A percentile compares a stretch with the other conserved stretches of the same genome.
Conservation (phyloP, 1,140 invertebrate genomes). For the Diplogasteroides magnus region DNA sequence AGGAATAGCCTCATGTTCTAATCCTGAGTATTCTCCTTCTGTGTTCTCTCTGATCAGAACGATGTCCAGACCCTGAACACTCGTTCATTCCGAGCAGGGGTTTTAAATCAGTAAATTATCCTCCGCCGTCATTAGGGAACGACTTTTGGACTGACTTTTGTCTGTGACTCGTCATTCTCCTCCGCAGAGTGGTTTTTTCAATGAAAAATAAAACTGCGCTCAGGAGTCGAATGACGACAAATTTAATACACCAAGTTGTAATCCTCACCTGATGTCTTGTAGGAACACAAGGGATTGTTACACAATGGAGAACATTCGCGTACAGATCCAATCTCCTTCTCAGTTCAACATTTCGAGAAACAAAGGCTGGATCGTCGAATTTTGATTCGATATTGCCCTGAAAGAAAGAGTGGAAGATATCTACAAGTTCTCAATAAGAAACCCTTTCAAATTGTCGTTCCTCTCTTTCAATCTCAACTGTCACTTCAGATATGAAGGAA, state of each 20-base stretch:
- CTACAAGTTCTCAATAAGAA: neutral
- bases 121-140: slow-evolving; percentile 90
- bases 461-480: too few species aligned
- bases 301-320: slow-evolving; percentile 83
- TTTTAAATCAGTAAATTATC: slow-evolving; percentile 72
- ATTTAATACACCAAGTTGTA: too few species aligned
- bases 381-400: slow-evolving; percentile 55
- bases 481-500: too few species aligned
- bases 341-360: slow-evolving; percentile 49
- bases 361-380: slow-evolving; percentile 51
- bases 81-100: slow-evolving; percentile 72
- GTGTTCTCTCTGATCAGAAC: slow-evolving; percentile 63
- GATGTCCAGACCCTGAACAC: slow-evolving; percentile 62
- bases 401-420: slow-evolving; percentile 2
- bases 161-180: slow-evolving; percentile 82
- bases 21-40: slow-evolving; percentile 71
- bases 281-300: slow-evolving; percentile 79
- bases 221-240: too few species aligned
- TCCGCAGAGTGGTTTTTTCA: too few species aligned
- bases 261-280: slow-evolving; percentile 85
- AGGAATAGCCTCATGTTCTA: slow-evolving; percentile 87
- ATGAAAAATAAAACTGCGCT: too few species aligned
- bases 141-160: too few species aligned
- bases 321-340: slow-evolving; percentile 44
- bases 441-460: slow-evolving; percentile 5